Evolutionary conservation across 1,140 invertebrate species (phyloP).

Genomic region (Drosophila grimshawi): DNA sequence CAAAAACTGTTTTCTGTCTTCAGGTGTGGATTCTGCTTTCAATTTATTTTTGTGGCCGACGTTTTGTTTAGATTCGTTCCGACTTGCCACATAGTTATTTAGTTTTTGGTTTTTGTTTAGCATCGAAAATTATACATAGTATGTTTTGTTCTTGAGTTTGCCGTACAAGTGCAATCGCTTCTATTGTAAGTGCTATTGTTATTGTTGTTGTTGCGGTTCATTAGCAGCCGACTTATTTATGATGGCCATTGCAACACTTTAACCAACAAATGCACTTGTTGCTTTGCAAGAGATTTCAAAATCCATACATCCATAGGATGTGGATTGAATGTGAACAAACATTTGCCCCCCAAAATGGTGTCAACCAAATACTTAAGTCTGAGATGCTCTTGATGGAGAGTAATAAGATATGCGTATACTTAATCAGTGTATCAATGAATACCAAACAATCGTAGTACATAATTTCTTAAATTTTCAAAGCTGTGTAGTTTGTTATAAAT

Average conservation of each 20-base stretch:
- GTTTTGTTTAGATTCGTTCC: slow-evolving; percentile 61
- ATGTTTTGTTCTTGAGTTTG: slow-evolving; percentile 67
- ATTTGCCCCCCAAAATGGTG: slow-evolving; percentile 19
- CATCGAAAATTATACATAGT: slow-evolving; percentile 55
- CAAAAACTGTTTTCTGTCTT: slow-evolving; percentile 43
- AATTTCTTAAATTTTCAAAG: too few relatives aligned
- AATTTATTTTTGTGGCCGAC: slow-evolving; percentile 56
- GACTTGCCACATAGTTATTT: slow-evolving; percentile 53
- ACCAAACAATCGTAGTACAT: too few relatives aligned
- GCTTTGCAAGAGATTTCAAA: slow-evolving; percentile 52
- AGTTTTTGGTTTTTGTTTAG: slow-evolving; percentile 57
- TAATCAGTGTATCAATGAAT: not conserved
- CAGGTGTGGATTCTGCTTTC: slow-evolving; percentile 62
- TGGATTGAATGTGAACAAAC: slow-evolving; percentile 51
- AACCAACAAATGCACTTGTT: slow-evolving; percentile 64
- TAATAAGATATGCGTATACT: not conserved
- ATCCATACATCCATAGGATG: slow-evolving; percentile 48
- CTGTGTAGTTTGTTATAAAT: too few relatives aligned
- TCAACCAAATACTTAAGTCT: slow-evolving; percentile 18
- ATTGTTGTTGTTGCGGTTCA: slow-evolving; percentile 52
- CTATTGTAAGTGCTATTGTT: slow-evolving; percentile 62
- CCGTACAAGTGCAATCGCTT: slow-evolving; percentile 72
- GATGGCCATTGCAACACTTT: slow-evolving; percentile 57
- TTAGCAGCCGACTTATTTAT: slow-evolving; percentile 73
- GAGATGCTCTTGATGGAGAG: too few relatives aligned